Conservation (phyloP, 1,140 invertebrate species). For the Panonychus citri region DNA sequence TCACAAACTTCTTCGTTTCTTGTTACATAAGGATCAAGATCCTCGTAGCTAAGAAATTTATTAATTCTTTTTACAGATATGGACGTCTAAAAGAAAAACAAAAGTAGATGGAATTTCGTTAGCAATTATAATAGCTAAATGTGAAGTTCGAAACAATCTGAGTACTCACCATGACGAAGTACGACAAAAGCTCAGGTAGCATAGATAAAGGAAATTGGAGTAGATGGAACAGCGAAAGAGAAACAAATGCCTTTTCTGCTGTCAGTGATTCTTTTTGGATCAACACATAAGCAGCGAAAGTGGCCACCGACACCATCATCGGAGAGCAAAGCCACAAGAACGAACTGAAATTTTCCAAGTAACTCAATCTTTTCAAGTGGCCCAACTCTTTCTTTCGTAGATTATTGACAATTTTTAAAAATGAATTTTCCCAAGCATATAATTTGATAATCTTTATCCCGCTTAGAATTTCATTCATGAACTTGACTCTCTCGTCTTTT, state of each 20-base stretch:
- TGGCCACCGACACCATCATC: constrained; percentile 17
- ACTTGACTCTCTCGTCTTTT: constrained; percentile 22
- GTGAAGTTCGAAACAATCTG: too few relatives aligned
- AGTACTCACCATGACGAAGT: constrained; percentile 10
- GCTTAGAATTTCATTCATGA: constrained; percentile 21
- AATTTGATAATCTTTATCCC: constrained; percentile 21
- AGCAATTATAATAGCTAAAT: too few relatives aligned
- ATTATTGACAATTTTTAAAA: constrained; percentile 11
- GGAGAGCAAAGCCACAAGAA: constrained; percentile 10
- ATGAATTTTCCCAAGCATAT: constrained; percentile 16
- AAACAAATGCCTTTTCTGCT: constrained; percentile 37
- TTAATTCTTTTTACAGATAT: constrained; percentile 39
- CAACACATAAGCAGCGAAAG: constrained; percentile 25
- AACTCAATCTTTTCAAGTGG: constrained; percentile 5
- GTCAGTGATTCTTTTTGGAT: constrained; percentile 28
- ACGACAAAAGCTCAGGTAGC: constrained; percentile 28
- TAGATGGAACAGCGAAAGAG: constrained; percentile 34
- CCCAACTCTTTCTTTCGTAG: constrained; percentile 14
- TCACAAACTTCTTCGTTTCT: background rate
- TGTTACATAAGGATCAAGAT: constrained; percentile 10
- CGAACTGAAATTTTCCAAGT: constrained; percentile 5
- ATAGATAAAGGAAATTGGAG: constrained; percentile 59
- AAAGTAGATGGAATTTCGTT: too few relatives aligned
- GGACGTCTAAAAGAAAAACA: constrained; percentile 23
- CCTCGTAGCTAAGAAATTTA: constrained; percentile 13